phyloP scores from a whole-genome alignment of 2,797 vertebrate species.

The Tangara arthus region DNA sequence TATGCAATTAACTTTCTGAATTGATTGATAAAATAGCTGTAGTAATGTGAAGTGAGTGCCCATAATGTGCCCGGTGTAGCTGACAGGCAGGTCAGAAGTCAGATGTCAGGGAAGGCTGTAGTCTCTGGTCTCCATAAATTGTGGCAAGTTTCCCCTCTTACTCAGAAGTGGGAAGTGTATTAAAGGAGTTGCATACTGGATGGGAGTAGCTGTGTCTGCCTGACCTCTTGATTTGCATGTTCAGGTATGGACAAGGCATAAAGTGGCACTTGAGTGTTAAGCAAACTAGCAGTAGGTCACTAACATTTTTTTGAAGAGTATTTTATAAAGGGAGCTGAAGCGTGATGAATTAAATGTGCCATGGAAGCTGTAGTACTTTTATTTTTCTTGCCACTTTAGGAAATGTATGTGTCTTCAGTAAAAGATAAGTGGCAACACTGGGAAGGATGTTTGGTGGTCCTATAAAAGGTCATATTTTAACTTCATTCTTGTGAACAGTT shows the following conservation, averaged over 20 bases:
- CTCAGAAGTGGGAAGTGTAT: not conserved
- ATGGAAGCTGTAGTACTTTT: not conserved
- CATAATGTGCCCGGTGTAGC: rapidly evolving
- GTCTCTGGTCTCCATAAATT: not conserved
- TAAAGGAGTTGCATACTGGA: not conserved
- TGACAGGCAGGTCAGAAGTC: not conserved
- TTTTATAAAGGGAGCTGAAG: not conserved
- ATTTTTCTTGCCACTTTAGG: not conserved
- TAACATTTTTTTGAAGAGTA: not conserved
- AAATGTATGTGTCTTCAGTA: not conserved
- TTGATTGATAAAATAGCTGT: not conserved
- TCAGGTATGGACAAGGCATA: not conserved
- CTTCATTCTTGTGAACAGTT: not conserved
- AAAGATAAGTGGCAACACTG: not conserved
- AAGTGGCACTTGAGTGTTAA: not conserved
- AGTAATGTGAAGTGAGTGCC: not conserved
- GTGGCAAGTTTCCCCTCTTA: not conserved
- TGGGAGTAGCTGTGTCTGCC: not conserved
- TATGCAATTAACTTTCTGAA: not conserved
- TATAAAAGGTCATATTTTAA: not conserved
- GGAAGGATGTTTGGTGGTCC: not conserved
- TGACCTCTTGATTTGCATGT: not conserved
- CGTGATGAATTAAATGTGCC: not conserved
- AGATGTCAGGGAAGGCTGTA: not conserved
- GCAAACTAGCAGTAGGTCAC: not conserved